A percentile compares a stretch with the other conserved stretches of the same genome.
Evolutionary conservation across 2,113 vertebrate genomes (phyloP).

Genomic region (Genyomyrus donnyi): DNA sequence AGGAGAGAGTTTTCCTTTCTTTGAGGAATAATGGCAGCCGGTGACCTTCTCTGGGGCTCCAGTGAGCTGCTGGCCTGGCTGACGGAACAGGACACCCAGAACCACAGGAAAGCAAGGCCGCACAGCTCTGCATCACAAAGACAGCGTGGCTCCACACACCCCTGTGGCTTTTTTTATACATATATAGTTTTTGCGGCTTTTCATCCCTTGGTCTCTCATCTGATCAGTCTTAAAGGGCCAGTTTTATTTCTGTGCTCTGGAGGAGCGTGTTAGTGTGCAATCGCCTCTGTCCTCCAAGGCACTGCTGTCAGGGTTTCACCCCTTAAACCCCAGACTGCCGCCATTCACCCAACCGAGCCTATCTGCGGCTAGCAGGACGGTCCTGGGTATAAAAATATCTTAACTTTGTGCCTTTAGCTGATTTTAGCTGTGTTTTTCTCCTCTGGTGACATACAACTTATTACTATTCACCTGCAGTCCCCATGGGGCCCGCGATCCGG

Average conservation of each 20-base stretch:
- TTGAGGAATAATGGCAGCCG: neutral
- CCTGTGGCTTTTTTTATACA: neutral
- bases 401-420: slow-evolving; percentile 14
- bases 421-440: slow-evolving; percentile 21
- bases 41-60: neutral
- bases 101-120: neutral
- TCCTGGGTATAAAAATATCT: neutral
- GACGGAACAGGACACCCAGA: neutral
- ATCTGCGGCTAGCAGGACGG: neutral
- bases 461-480: slow-evolving; percentile 45
- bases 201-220: slow-evolving; percentile 52
- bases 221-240: slow-evolving; percentile 53
- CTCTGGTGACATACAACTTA: slow-evolving; percentile 29
- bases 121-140: neutral
- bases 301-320: slow-evolving; percentile 38
- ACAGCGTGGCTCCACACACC: neutral
- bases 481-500: slow-evolving; percentile 32
- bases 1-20: neutral
- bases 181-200: slow-evolving; percentile 22
- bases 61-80: neutral
- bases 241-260: slow-evolving; percentile 48
- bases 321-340: neutral
- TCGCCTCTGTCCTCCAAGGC: slow-evolving; percentile 42
- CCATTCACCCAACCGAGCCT: neutral
- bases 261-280: slow-evolving; percentile 46